phyloP scores from a whole-genome alignment of 2,888 invertebrate genomes.

The Unio pictorum region DNA sequence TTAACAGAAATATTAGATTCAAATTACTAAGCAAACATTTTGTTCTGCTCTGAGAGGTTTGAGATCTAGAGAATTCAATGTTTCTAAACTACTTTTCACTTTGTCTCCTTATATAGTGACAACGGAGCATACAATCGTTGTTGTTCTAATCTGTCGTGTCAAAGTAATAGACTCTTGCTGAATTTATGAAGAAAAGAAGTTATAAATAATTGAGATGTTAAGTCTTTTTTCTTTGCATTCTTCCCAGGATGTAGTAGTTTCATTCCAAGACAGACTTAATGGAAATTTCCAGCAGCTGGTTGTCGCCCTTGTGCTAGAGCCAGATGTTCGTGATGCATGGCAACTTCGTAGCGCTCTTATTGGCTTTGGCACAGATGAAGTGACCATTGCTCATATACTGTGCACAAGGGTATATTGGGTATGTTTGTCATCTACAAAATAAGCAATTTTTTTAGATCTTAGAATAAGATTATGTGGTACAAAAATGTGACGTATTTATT shows the following conservation, averaged over 20 bases:
- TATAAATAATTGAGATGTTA: too few species aligned
- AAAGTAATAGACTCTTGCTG: too few species aligned
- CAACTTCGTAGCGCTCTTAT: conserved; percentile 33
- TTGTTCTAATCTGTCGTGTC: too few species aligned
- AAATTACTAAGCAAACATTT: too few species aligned
- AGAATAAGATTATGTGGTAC: too few species aligned
- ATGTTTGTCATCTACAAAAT: neutral
- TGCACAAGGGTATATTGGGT: conserved; percentile 25
- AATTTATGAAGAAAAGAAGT: too few species aligned
- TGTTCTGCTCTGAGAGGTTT: too few species aligned
- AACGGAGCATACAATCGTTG: too few species aligned
- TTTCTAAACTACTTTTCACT: neutral
- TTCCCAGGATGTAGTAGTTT: conserved; percentile 29
- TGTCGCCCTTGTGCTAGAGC: conserved; percentile 26
- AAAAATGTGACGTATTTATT: too few species aligned
- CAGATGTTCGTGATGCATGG: conserved; percentile 25
- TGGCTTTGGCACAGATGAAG: conserved; percentile 34
- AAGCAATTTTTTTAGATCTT: too few species aligned
- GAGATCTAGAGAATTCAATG: too few species aligned
- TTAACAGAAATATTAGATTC: too few species aligned
- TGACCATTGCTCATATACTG: conserved; percentile 27
- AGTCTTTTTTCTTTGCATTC: neutral
- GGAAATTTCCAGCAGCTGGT: conserved; percentile 34
- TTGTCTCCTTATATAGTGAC: neutral
- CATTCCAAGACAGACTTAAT: conserved; percentile 23